A percentile compares a stretch with the other conserved stretches of the same genome.
Conservation (phyloP, 2,113 vertebrate species). For the Pseudopodoces humilis region DNA sequence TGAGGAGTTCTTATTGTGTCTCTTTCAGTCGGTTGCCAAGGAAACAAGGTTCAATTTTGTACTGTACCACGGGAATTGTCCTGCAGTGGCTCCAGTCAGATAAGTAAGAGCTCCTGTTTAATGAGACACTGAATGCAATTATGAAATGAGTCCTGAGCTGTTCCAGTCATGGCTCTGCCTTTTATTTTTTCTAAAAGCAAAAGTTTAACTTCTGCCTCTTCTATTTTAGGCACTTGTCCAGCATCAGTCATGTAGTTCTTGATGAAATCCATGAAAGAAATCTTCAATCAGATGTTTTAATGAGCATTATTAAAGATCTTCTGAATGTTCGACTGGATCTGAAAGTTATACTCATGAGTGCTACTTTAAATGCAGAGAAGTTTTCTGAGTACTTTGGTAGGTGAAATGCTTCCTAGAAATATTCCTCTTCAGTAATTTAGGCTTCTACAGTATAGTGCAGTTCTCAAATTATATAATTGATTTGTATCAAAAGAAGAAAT, state of each 20-base stretch:
- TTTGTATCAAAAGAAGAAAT: not conserved
- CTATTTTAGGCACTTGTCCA: slow-evolving; percentile 81
- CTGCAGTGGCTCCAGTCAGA: slow-evolving; percentile 98
- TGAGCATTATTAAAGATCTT: slow-evolving; percentile 91
- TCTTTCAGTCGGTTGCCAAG: slow-evolving; percentile 90
- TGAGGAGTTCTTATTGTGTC: slow-evolving; percentile 24
- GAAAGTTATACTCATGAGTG: slow-evolving; percentile 95
- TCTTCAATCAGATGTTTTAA: slow-evolving; percentile 94
- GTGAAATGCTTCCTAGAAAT: slow-evolving; percentile 5
- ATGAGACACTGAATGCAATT: not conserved
- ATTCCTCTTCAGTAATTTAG: not conserved
- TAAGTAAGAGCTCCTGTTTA: slow-evolving; percentile 80
- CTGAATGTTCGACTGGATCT: slow-evolving; percentile 82
- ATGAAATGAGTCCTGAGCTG: not conserved
- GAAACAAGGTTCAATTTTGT: slow-evolving; percentile 94
- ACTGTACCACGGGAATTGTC: slow-evolving; percentile 97
- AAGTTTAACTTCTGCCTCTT: not conserved
- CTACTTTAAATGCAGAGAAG: slow-evolving; percentile 95
- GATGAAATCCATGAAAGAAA: slow-evolving; percentile 98
- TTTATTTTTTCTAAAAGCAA: not conserved
- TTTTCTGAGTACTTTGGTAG: slow-evolving; percentile 95
- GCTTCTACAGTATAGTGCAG: not conserved
- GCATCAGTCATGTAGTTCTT: slow-evolving; percentile 90
- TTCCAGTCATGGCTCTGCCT: not conserved
- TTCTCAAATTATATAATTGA: not conserved